A percentile compares a stretch with the other conserved stretches of the same genome.
phyloP scores from a whole-genome alignment of 2,888 invertebrate genomes.

The Elgonia sp. region DNA sequence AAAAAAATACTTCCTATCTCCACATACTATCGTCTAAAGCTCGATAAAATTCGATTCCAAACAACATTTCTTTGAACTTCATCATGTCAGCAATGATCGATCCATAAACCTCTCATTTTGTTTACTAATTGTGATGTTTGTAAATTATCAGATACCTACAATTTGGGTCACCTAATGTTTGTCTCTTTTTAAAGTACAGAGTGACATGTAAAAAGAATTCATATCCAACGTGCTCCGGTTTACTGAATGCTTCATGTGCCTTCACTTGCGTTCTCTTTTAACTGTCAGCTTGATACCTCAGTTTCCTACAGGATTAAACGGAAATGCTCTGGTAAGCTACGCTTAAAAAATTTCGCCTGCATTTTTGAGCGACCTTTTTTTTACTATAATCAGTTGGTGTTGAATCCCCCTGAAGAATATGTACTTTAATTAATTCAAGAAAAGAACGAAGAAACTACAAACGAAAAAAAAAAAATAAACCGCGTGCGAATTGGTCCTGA shows the following conservation, averaged over 20 bases:
- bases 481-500: slow-evolving; percentile 1
- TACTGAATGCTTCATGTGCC: slow-evolving; percentile 67
- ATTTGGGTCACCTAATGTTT: slow-evolving; percentile 67
- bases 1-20: too few species aligned
- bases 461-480: too few species aligned
- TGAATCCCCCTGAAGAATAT: slow-evolving; percentile 2
- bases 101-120: too few species aligned
- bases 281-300: slow-evolving; percentile 67
- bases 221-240: slow-evolving; percentile 71
- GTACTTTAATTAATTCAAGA: slow-evolving; percentile 27
- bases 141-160: slow-evolving; percentile 37
- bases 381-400: slow-evolving; percentile 17
- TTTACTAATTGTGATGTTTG: too few species aligned
- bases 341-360: slow-evolving; percentile 8
- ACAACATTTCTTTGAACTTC: too few species aligned
- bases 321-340: slow-evolving; percentile 43
- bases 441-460: too few species aligned
- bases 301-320: slow-evolving; percentile 68
- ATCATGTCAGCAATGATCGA: too few species aligned
- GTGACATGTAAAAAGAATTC: slow-evolving; percentile 69
- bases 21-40: too few species aligned
- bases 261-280: slow-evolving; percentile 60
- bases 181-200: slow-evolving; percentile 52
- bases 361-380: neutral
- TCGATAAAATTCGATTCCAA: too few species aligned